Conservation (phyloP, 2,888 invertebrate species). For the Heterodera filipjevi region DNA sequence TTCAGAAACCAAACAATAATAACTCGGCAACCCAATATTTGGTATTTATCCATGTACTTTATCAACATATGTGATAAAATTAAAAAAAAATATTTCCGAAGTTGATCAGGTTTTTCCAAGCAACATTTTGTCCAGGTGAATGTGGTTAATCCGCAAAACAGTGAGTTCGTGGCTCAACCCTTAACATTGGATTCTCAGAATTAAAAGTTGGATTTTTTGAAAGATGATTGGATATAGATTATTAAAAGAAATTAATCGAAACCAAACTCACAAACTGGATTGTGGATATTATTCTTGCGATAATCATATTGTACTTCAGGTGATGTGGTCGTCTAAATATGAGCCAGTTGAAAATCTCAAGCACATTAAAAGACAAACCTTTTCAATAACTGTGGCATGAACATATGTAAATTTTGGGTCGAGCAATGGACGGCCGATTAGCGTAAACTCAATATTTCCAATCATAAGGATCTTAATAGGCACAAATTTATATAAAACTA, state of each 20-base stretch:
- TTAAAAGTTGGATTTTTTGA: not conserved
- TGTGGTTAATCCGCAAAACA: slow-evolving; percentile 55
- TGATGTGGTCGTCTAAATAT: slow-evolving; percentile 49
- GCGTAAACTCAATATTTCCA: slow-evolving; percentile 67
- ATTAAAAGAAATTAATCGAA: too few species aligned
- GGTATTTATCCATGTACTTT: not conserved
- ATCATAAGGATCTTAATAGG: slow-evolving; percentile 67
- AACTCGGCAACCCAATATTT: not conserved
- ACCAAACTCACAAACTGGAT: slow-evolving; percentile 34
- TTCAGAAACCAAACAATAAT: not conserved
- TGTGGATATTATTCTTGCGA: slow-evolving; percentile 45
- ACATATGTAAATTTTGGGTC: slow-evolving; percentile 66
- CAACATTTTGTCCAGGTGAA: slow-evolving; percentile 44
- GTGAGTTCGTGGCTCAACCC: slow-evolving; percentile 51
- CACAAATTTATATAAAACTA: not conserved
- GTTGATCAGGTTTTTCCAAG: slow-evolving; percentile 19
- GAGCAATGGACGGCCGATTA: slow-evolving; percentile 68
- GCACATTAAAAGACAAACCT: too few species aligned
- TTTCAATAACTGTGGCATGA: slow-evolving; percentile 69
- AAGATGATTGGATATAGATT: not conserved
- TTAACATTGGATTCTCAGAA: slow-evolving; percentile 11
- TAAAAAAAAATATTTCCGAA: not conserved
- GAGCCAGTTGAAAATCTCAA: too few species aligned
- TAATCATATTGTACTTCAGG: slow-evolving; percentile 58
- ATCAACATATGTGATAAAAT: not conserved